Base-by-base conservation (phyloP, 2,888 invertebrate genomes). In the Nemapogon koenigi region DNA sequence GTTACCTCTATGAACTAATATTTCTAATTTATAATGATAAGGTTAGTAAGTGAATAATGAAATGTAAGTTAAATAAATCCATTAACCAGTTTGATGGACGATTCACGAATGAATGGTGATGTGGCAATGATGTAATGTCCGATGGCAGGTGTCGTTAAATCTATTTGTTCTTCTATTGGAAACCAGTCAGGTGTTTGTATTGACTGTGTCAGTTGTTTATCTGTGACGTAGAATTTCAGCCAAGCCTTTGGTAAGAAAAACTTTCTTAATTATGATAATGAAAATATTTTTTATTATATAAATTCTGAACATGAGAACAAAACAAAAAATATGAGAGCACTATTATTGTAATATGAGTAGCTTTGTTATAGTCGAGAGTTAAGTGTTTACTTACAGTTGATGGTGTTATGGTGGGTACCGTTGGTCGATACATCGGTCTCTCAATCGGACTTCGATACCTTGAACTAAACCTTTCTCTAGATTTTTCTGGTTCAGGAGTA, bases 391-490 rank as follows among this genome's bases (percentile, higher is more conserved):
- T 78, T 69, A 80, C 76, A 63, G 72, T 76, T 55, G 79, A 69
- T 50, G 81, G 63, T 51, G 82, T 82, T 40, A 83, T 67, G 42
- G 81, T 71, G 33, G 85, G 85, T 50, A 86, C 83, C 42, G 85
- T 85, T 42, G 85, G 82, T 59, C 82, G 78, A 62, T 86, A 86
- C 54, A 76, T 78, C 35, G 85, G 83, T 51, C 80, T 78, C 38
- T 83, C 80, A 38, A 78, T 58, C 42, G 73, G 70, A 39, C 71
- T 71, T 52, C 84, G 72, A 58, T 83, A 85, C 58, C 83, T 80
- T 43, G 84, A 79, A 62, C 84, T 83, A 62, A 79, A 85, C 51
- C 82, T 69, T 57, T 70, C 71, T 53, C 72, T 68, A 49, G 69
- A 62, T 55, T 80, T 81, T 52, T 76, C 75, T 37, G 62, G 55